These are phyloP conservation scores for Aspidoscelis tigris DNA, from an alignment of 2,113 vertebrate genomes.

Conservation along the genomic window DNA sequence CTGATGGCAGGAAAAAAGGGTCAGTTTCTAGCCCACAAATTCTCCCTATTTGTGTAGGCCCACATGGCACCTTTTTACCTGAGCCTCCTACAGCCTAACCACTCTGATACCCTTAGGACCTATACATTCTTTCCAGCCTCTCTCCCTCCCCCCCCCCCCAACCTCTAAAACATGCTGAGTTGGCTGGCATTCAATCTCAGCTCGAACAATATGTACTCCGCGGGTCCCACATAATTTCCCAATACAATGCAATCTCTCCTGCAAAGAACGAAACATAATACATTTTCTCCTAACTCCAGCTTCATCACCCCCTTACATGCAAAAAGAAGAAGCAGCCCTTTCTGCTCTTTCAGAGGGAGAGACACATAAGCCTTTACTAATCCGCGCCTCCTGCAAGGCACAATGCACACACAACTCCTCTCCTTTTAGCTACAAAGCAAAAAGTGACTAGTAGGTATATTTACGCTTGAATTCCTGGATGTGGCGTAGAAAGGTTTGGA, in stretches of 20 bases:
- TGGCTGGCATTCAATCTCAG: too few relatives aligned
- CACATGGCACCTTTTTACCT: not conserved
- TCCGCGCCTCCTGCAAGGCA: not conserved
- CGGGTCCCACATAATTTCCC: too few relatives aligned
- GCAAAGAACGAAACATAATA: too few relatives aligned
- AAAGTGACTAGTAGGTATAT: slow-evolving; percentile 8
- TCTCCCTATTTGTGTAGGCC: not conserved
- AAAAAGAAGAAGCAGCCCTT: too few relatives aligned
- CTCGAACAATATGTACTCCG: not conserved
- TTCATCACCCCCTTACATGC: not conserved
- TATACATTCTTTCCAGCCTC: not conserved
- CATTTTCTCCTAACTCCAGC: not conserved
- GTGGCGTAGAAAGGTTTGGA: slow-evolving; percentile 31
- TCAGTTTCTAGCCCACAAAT: not conserved
- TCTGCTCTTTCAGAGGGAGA: not conserved
- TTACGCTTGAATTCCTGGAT: slow-evolving; percentile 42
- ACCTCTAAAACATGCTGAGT: not conserved
- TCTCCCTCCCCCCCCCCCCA: too few relatives aligned
- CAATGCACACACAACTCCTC: not conserved
- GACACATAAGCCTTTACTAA: not conserved
- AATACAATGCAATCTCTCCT: too few relatives aligned
- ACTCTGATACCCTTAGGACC: not conserved
- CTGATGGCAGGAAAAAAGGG: too few relatives aligned
- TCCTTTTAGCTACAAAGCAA: slow-evolving; percentile 1
- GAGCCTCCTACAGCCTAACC: not conserved